phyloP scores from a whole-genome alignment of 92 coral and sea anemone species.

The Zoanthus sansibaricus region DNA sequence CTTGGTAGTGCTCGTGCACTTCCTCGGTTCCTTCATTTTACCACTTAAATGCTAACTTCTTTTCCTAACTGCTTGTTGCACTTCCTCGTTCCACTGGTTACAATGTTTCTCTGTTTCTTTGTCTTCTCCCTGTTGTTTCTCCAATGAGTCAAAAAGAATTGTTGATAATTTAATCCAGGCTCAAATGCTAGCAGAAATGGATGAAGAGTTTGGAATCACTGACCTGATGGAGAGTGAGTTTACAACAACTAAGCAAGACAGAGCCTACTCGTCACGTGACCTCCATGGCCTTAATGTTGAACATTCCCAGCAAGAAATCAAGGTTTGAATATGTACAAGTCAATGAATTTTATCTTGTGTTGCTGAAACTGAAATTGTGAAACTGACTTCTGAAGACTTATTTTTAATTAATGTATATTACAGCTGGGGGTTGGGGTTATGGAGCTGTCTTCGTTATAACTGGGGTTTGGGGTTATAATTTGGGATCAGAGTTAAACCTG shows the following conservation, averaged over 20 bases:
- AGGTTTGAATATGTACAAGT: slow-evolving; percentile 45
- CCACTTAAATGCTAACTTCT: no score
- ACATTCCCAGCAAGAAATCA: slow-evolving; percentile 78
- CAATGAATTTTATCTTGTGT: no score
- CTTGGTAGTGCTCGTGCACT: no score
- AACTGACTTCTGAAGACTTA: background rate
- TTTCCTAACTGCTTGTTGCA: no score
- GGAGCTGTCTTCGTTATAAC: no score
- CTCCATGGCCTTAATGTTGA: slow-evolving; percentile 92
- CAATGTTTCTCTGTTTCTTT: no score
- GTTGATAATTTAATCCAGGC: slow-evolving; percentile 60
- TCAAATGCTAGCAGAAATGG: slow-evolving; percentile 93
- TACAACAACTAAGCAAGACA: slow-evolving; percentile 55
- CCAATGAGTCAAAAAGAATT: no score
- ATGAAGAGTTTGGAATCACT: slow-evolving; percentile 97
- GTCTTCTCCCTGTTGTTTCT: no score
- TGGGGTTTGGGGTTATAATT: no score
- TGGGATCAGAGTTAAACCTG: no score
- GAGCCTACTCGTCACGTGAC: slow-evolving; percentile 76
- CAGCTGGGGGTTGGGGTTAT: background rate
- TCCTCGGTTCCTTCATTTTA: no score
- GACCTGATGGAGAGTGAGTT: slow-evolving; percentile 86
- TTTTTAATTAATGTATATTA: background rate
- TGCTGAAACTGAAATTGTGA: background rate
- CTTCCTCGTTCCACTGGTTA: no score